Percentiles rank a stretch among this genome's conserved stretches.
These are phyloP conservation scores for Petroica traversi DNA, from an alignment of 2,113 vertebrate genomes.

Conservation along the genomic window DNA sequence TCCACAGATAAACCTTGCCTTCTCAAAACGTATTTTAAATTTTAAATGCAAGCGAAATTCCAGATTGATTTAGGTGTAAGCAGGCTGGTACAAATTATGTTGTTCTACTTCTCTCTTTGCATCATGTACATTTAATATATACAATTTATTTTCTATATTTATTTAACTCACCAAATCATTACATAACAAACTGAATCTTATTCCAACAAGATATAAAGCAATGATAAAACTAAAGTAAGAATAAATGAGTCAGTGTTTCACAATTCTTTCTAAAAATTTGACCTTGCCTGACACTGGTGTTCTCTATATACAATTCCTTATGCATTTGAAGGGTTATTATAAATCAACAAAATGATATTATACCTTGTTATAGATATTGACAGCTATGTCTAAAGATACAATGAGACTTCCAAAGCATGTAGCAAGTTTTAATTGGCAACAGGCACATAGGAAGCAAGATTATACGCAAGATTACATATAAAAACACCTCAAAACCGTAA, in stretches of 20 bases:
- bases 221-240: not conserved
- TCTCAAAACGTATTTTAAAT: not conserved
- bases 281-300: not conserved
- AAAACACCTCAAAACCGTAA: not conserved
- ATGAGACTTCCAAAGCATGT: not conserved
- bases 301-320: not conserved
- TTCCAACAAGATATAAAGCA: not conserved
- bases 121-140: not conserved
- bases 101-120: not conserved
- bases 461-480: not conserved
- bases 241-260: not conserved
- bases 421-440: not conserved
- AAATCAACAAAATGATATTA: not conserved
- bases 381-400: not conserved
- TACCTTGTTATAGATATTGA: not conserved
- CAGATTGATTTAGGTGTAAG: not conserved
- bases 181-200: not conserved
- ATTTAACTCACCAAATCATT: not conserved
- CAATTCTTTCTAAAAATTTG: not conserved
- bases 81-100: not conserved
- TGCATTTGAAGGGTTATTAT: not conserved
- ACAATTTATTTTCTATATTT: not conserved
- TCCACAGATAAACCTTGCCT: not conserved
- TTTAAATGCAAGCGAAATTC: not conserved
- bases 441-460: not conserved